These are phyloP conservation scores for Coptotermes formosanus DNA, from an alignment of 1,140 invertebrate genomes.

Conservation along the genomic window DNA sequence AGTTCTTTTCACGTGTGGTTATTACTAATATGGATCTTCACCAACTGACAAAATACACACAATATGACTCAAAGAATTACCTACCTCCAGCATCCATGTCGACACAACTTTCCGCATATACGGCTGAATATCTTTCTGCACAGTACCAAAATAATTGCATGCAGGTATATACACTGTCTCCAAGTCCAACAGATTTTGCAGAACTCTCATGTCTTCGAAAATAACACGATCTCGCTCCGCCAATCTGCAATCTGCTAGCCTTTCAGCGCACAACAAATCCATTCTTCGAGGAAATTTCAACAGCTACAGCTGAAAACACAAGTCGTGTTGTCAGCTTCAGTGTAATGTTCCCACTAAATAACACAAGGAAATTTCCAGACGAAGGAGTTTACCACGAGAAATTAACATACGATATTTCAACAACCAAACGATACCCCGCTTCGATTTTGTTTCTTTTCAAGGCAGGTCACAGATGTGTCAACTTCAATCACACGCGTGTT, in stretches of 20 bases:
- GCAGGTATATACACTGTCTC: slow-evolving; percentile 64
- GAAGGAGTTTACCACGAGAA: too few species aligned
- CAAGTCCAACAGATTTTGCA: slow-evolving; percentile 66
- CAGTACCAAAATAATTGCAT: slow-evolving; percentile 67
- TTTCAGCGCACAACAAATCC: slow-evolving; percentile 42
- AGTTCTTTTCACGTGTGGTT: too few species aligned
- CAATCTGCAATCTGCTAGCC: slow-evolving; percentile 46
- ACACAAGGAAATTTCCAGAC: too few species aligned
- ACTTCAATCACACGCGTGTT: too few species aligned
- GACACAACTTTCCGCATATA: slow-evolving; percentile 78
- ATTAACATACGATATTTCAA: too few species aligned
- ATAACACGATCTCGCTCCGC: slow-evolving; percentile 63
- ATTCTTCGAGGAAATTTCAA: slow-evolving; percentile 26
- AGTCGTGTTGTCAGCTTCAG: not conserved
- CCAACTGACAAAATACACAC: not conserved
- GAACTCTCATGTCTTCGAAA: slow-evolving; percentile 65
- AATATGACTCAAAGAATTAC: slow-evolving; percentile 28
- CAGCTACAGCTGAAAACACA: not conserved
- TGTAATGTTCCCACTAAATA: not conserved
- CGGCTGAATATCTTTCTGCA: slow-evolving; percentile 72
- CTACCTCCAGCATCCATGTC: slow-evolving; percentile 81
- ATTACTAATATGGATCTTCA: too few species aligned
- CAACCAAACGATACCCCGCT: too few species aligned
- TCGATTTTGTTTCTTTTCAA: too few species aligned
- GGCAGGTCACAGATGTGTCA: too few species aligned